Base-by-base conservation (phyloP, 2,113 vertebrate genomes). In the Equus przewalskii region DNA sequence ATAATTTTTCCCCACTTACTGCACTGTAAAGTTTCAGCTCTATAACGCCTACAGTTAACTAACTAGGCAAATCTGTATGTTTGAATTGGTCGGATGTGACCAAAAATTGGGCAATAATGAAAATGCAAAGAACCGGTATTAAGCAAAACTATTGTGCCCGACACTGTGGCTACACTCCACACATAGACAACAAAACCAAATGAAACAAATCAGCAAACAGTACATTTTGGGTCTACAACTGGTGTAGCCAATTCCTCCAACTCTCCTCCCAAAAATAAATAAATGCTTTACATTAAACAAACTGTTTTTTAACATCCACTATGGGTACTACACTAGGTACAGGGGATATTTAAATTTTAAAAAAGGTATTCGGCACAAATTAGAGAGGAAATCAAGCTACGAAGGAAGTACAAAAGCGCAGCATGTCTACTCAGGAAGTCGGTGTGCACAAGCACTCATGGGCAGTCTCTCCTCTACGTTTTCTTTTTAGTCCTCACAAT, bases 241-340 rank as follows among this genome's bases (percentile, higher is more conserved):
- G 30, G 36, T 3, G 4, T 18, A 78, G n/a, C 9, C 44, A 95
- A 72, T 36, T 79, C n/a, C 28, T 78, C 26, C 70, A 92, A 49
- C 46, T 54, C 26, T 83, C 44, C 41, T 92, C 54, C 28, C 41
- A 78, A 24, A 95, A 89, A 65, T 79, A 76, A 36, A 94, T 65
- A 92, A 70, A 92, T 33, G n/a, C 44, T 91, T 49, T 24, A 70
- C 14, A 91, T 54, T 62, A 56, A 82, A 54, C 30, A 91, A 96
- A 65, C 4, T 30, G 33, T 46, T 24, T 64, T 85, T 49, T 60
- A 58, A 89, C 1, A 60, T 60, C n/a, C n/a, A 51, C 54, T 33
- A 7, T 75, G 22, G 41, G 46, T 30, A 44, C 36, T 67, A 54
- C 2, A 10, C 76, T 65, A 28, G 72, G 21, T 56, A 67, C 4